phyloP scores from a whole-genome alignment of 1,140 invertebrate species.

The Penaeus vannamei region DNA sequence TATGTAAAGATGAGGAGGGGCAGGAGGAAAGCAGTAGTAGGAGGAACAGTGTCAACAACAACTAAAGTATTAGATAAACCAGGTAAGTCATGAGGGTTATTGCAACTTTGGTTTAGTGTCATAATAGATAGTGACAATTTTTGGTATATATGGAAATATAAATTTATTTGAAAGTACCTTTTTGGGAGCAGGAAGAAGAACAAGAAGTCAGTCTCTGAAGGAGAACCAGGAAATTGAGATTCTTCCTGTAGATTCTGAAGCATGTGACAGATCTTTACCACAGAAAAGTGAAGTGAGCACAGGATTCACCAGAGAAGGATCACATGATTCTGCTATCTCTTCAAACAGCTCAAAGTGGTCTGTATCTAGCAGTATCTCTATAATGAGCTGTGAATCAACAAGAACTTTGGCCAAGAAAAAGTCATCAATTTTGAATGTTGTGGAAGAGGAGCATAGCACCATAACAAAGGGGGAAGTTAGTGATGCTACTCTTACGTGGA shows the following conservation, averaged over 20 bases:
- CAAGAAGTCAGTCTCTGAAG: conserved; percentile 31
- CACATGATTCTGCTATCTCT: conserved; percentile 34
- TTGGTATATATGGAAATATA: background rate
- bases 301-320: conserved; percentile 24
- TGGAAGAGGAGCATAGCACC: conserved; percentile 1
- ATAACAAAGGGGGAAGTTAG: background rate
- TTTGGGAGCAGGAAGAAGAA: background rate
- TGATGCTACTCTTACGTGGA: conserved; percentile 11
- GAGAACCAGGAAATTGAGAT: conserved; percentile 47
- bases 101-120: too few relatives aligned
- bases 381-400: background rate
- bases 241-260: background rate
- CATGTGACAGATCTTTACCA: background rate
- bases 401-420: background rate
- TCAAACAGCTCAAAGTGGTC: conserved; percentile 45
- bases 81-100: too few relatives aligned
- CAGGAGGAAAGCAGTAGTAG: too few relatives aligned
- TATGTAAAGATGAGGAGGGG: too few relatives aligned
- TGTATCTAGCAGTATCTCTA: conserved; percentile 27
- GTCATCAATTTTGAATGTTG: background rate
- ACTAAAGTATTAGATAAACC: too few relatives aligned
- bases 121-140: background rate
- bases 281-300: background rate
- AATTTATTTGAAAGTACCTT: background rate
- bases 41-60: too few relatives aligned